Percentiles rank a stretch among this genome's conserved stretches.
Conservation (phyloP, 1,140 invertebrate species). For the Anastrepha ludens region DNA sequence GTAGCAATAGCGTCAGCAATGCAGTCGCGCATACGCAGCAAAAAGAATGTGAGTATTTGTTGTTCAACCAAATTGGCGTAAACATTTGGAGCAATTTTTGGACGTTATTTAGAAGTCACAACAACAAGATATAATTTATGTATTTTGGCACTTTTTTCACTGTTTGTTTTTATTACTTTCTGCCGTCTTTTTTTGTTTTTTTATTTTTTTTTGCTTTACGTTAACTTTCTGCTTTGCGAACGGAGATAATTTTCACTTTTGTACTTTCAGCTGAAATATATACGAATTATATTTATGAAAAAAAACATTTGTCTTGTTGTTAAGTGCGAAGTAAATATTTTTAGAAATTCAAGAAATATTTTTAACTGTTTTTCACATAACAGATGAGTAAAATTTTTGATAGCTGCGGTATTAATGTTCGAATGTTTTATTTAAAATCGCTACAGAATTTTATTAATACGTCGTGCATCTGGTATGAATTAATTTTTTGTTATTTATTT, state of each 20-base stretch:
- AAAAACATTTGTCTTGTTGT: too few species aligned
- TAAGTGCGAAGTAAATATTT: too few species aligned
- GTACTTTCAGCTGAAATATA: too few species aligned
- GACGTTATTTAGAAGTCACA: background rate
- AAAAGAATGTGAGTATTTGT: slow-evolving; percentile 20
- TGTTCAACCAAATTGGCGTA: slow-evolving; percentile 10
- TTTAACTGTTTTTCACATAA: too few species aligned
- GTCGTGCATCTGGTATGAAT: too few species aligned
- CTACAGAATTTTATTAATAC: too few species aligned
- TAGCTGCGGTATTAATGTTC: too few species aligned
- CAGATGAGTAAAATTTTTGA: too few species aligned
- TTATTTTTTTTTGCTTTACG: background rate
- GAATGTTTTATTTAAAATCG: too few species aligned
- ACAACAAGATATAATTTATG: background rate
- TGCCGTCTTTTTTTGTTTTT: background rate
- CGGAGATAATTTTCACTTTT: slow-evolving; percentile 12
- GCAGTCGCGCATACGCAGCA: slow-evolving; percentile 41
- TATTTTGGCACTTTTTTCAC: background rate
- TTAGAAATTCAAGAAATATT: too few species aligned
- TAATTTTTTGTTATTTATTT: too few species aligned
- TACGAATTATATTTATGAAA: too few species aligned
- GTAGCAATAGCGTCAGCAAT: slow-evolving; percentile 46
- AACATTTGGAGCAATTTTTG: slow-evolving; percentile 1
- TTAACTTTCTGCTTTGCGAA: background rate
- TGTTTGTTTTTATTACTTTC: background rate